phyloP scores from a whole-genome alignment of 2,888 invertebrate species.

The Cacoxenus indagator region DNA sequence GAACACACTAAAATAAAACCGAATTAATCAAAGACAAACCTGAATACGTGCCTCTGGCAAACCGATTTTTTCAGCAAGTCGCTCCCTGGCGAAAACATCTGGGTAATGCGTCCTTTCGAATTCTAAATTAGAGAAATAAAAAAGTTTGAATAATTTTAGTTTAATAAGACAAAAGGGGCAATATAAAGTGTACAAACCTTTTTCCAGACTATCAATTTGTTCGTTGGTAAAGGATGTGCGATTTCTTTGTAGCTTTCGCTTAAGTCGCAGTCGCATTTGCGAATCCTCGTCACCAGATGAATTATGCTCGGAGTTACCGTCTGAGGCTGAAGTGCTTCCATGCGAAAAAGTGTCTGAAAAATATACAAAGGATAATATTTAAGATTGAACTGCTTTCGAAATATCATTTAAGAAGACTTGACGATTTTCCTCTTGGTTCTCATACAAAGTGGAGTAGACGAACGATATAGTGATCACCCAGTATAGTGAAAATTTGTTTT shows the following conservation, averaged over 20 bases:
- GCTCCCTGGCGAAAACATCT: constrained; percentile 95
- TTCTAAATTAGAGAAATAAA: constrained; percentile 74
- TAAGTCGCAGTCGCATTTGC: constrained; percentile 92
- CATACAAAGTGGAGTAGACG: too few species aligned
- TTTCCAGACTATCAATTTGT: constrained; percentile 98
- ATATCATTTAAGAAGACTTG: too few species aligned
- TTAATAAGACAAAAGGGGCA: neutral
- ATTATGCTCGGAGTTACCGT: constrained; percentile 92
- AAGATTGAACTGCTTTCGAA: too few species aligned
- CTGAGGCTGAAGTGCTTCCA: constrained; percentile 86
- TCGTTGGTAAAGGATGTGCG: constrained; percentile 98
- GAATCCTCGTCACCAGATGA: constrained; percentile 92
- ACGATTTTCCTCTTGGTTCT: too few species aligned
- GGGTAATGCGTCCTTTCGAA: constrained; percentile 98
- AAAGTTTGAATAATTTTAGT: constrained; percentile 11
- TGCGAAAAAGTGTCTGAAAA: constrained; percentile 69
- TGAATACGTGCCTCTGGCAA: constrained; percentile 99
- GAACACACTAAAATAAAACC: constrained; percentile 43
- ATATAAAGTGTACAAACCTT: constrained; percentile 78
- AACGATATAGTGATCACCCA: too few species aligned
- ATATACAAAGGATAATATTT: too few species aligned
- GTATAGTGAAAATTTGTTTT: too few species aligned
- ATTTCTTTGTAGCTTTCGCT: constrained; percentile 96
- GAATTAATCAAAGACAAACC: constrained; percentile 77
- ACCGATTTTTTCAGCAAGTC: constrained; percentile 96